Conservation (phyloP, 2,113 vertebrate species). For the Platichthys flesus region DNA sequence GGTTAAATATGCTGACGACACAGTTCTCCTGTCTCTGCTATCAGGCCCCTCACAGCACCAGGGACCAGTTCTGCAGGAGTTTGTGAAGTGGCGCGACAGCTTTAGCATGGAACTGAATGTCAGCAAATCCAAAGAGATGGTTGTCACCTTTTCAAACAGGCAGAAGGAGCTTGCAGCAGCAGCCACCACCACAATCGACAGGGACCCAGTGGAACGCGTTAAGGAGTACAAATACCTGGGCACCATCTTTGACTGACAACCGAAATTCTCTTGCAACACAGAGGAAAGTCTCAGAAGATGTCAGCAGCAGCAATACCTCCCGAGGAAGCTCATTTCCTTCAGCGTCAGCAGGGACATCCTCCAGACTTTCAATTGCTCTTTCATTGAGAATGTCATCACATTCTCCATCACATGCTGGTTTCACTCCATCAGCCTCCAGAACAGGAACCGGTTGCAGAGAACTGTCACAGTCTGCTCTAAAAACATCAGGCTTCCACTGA, state of each 20-base stretch:
- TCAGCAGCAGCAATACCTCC: no score
- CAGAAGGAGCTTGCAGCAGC: neutral
- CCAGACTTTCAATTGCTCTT: no score
- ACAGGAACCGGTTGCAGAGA: no score
- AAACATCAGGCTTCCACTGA: no score
- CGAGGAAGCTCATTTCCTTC: no score
- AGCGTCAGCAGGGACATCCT: no score
- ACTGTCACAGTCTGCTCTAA: no score
- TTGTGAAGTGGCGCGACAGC: neutral
- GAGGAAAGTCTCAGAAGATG: no score
- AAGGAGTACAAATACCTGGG: conserved; percentile 1
- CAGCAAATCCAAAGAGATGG: neutral
- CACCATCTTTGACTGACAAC: neutral
- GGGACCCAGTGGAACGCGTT: neutral
- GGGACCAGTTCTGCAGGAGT: neutral
- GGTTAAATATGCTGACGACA: neutral
- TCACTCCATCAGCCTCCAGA: no score
- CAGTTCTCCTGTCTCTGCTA: neutral
- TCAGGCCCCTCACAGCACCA: neutral
- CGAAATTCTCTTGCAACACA: no score
- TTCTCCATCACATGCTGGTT: no score
- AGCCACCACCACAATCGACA: neutral
- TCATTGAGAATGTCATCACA: no score
- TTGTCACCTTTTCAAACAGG: neutral
- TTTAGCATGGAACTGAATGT: neutral